Evolutionary conservation across 2,113 vertebrate genomes (phyloP).

Genomic region (Andinoacara biseriatus): DNA sequence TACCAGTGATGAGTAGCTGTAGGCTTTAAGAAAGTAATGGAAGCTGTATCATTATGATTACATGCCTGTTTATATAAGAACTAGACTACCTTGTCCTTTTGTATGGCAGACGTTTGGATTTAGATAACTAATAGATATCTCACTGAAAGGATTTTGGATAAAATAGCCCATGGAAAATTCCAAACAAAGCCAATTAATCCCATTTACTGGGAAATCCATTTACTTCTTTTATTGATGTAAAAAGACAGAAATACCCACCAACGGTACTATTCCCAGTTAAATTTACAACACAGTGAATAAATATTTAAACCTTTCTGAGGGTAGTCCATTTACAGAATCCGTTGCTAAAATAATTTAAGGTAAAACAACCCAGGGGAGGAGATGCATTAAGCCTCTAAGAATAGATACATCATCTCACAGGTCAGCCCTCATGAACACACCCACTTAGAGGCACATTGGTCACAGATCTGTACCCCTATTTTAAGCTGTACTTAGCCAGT

Average conservation of each 20-base stretch:
- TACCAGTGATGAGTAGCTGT: not conserved
- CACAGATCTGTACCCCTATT: conserved; percentile 13
- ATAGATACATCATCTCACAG: conserved; percentile 52
- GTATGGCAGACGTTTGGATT: not conserved
- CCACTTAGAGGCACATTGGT: conserved; percentile 24
- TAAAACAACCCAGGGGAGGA: conserved; percentile 29
- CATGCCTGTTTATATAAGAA: not conserved
- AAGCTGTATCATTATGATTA: not conserved
- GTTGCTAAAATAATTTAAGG: conserved; percentile 51
- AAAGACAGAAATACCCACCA: conserved; percentile 11
- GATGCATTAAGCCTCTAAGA: conserved; percentile 61
- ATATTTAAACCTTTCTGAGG: conserved; percentile 45
- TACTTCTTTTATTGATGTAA: conserved; percentile 12
- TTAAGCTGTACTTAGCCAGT: not conserved
- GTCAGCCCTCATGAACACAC: conserved; percentile 34
- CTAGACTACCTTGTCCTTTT: not conserved
- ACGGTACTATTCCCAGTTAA: not conserved
- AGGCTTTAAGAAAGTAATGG: not conserved
- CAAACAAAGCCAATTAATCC: not conserved
- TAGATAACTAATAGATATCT: not conserved
- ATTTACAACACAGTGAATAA: conserved; percentile 44
- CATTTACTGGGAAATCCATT: conserved; percentile 8
- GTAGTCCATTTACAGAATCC: conserved; percentile 52
- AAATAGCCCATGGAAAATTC: conserved; percentile 5
- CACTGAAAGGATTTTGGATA: not conserved